Conservation (phyloP, 1,140 invertebrate species). For the Zaprionus vittiger region DNA sequence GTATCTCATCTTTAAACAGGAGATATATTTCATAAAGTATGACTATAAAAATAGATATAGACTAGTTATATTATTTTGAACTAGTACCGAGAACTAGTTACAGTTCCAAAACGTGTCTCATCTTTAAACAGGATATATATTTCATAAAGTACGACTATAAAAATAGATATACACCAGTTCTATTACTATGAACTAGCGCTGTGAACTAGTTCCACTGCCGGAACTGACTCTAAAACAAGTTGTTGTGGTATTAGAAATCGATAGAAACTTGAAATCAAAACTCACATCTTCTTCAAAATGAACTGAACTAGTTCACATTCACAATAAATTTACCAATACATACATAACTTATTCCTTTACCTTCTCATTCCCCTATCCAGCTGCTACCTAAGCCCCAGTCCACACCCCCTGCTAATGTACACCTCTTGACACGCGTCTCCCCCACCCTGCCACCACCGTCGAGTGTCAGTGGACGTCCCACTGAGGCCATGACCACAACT, state of each 20-base stretch:
- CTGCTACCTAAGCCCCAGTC: conserved; percentile 67
- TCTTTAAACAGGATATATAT: too few species aligned
- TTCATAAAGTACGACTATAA: too few species aligned
- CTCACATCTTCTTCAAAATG: background rate
- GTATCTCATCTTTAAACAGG: too few species aligned
- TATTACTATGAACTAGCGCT: background rate
- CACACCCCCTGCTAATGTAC: conserved; percentile 83
- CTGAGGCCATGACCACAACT: conserved; percentile 84
- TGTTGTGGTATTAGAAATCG: too few species aligned
- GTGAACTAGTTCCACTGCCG: too few species aligned
- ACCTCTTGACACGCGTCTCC: conserved; percentile 86
- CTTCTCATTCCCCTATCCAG: conserved; percentile 11
- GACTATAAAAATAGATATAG: background rate
- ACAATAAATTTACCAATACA: background rate
- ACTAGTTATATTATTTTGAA: too few species aligned
- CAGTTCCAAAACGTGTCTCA: too few species aligned
- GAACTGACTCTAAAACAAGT: too few species aligned
- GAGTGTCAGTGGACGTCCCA: conserved; percentile 50
- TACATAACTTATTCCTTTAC: background rate
- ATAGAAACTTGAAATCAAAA: background rate
- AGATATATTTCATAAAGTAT: too few species aligned
- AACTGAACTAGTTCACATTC: background rate
- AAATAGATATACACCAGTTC: background rate
- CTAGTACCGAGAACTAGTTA: too few species aligned
- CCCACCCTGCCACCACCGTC: conserved; percentile 86